Percentiles rank a stretch among this genome's conserved stretches.
Conservation (phyloP, 2,888 invertebrate genomes). For the Lepidocyrtoides sp. region DNA sequence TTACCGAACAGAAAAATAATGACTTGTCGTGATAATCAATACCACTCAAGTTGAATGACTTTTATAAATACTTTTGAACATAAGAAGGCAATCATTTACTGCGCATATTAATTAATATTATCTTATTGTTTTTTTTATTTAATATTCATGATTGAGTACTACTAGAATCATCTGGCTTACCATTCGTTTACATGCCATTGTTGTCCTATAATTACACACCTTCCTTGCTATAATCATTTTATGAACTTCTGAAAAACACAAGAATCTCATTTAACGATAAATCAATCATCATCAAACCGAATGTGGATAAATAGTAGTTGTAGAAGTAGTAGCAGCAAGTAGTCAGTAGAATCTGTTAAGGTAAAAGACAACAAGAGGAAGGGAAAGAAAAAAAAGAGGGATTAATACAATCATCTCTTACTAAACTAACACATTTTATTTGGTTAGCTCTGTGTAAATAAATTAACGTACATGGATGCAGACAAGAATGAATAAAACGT, state of each 20-base stretch:
- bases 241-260: conserved; percentile 13
- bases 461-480: not conserved
- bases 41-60: conserved; percentile 52
- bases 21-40: conserved; percentile 50
- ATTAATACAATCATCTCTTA: not conserved
- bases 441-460: not conserved
- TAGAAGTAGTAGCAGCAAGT: not conserved
- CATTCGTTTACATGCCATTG: not conserved
- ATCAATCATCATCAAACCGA: not conserved
- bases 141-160: conserved; percentile 4
- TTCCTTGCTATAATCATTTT: conserved; percentile 47
- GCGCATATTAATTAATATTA: conserved; percentile 52
- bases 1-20: not conserved
- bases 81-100: conserved; percentile 46
- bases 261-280: conserved; percentile 39
- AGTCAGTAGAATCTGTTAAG: not conserved
- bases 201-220: conserved; percentile 34
- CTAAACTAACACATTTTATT: conserved; percentile 9
- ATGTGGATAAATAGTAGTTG: too few relatives aligned
- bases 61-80: conserved; percentile 26
- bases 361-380: not conserved
- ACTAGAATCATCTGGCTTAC: not conserved
- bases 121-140: conserved; percentile 16
- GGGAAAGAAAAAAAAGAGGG: not conserved
- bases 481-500: not conserved